Base-by-base conservation (phyloP, 2,113 vertebrate species). In the Oryzias curvinotus region DNA sequence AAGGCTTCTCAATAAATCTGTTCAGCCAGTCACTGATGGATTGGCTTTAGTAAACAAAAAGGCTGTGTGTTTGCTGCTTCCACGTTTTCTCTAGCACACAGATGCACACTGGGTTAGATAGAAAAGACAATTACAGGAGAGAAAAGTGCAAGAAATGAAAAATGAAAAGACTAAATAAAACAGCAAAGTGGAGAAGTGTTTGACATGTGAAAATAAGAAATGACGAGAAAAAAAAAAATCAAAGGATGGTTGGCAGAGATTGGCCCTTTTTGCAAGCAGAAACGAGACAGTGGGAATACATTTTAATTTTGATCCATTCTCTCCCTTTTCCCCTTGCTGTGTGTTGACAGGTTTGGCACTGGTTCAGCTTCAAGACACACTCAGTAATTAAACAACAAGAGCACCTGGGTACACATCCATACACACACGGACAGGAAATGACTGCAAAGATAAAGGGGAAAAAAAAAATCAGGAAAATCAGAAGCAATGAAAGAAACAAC, bases 351-450 rank as follows among this genome's bases (percentile, higher is more conserved):
- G 71, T 76, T 62, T 59, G 55, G 55, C 78, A 60, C 74, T 80
- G 86, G 71, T 65, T 76, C 78, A 76, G 80, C 59, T 80, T 18
- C 47, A 63, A 83, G 75, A 74, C 74, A 77, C 75, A 59, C 73
- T 73, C 58, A 51, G 74, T 86, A 83, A 88, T 88, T 87, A 88
- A 84, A 80, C 79, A 81, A 77, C 73, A 83, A 75, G 74, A 87
- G 75, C 82, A 87, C 81, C 84, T 88, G 84, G 72, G 81, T 75
- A 65, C 59, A 57, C 19, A 4, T 19, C 43, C 54, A 52, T 54
- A 21, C 41, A 14, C 57, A 65, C 52, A 62, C 14, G 1, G n/a
- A 41, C 42, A 45, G 41, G 71, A 64, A 14, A 17, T 46, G 42
- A 42, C 2, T 14, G 14, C 21, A 56, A 53, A 54, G 55, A 61